Base-by-base conservation (phyloP, 2,113 vertebrate genomes). In the Oncorhynchus gorbuscha region DNA sequence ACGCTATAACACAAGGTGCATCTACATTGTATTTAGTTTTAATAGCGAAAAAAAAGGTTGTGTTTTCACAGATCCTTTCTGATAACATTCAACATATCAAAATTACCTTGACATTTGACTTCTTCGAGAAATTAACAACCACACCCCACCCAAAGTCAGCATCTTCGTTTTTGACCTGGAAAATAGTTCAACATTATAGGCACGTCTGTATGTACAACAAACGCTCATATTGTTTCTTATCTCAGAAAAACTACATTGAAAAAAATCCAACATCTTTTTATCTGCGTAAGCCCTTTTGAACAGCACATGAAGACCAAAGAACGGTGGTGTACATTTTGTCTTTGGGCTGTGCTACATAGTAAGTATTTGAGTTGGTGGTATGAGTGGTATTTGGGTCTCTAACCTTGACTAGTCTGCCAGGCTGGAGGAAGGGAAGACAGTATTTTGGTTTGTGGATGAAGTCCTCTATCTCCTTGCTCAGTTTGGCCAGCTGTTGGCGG, bases 71-170 rank as follows among this genome's bases (percentile, higher is more conserved):
- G 35, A 51, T 51, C 1, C 49, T 51, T 51, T 51, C 49, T 16
- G 49, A 16, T 14, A 51, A 51, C 49, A 28, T 28, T 67, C 24
- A 1, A 3, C 39, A 45, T 5, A 30, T 45, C 9, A 71, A 3
- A 0, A 12, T 75, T 91, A 99, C 98, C 95, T 99, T 99, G 67
- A 96, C 95, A 32, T 99, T 99, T 0, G 97, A 86, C 78, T 99
- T 99, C 90, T 97, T 98, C 39, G 95, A 95, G 83, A 99, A 99
- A 92, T 99, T 99, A n/a, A 99, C 95, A 2, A 99, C 95, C 6
- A 97, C 94, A 28, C 98, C 98, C 98, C 98, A 99, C 84, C 97
- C 98, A 71, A 98, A 99, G 90, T 99, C 96, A 70, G 94, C 91
- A 7, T 94, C 94, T 79, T 96, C 95, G 16, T 95, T 98, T 87